Base-by-base conservation (phyloP, 2,888 invertebrate species). In the Chalcis sispes region DNA sequence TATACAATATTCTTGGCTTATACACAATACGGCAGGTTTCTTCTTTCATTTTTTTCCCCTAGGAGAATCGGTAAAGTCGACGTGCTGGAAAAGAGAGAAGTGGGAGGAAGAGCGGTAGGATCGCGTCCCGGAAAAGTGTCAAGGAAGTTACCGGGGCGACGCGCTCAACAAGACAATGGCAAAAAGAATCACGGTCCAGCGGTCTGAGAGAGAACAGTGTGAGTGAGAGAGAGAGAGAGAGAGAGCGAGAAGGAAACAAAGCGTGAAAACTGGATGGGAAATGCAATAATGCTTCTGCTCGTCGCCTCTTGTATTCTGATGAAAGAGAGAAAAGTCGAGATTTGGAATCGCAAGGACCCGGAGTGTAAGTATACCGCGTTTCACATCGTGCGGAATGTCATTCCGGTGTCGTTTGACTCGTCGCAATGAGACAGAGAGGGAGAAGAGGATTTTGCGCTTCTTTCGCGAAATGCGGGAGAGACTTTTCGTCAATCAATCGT, bases 221-320 rank as follows among this genome's bases (percentile, higher is more conserved):
- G 48, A 23, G 59, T 13, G 67, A 4, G 48, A 40, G 29, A 32
- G 27, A 25, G 48, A 23, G 59, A 13, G 67, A 4, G 32, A 8
- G 72, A 73, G 54, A 32, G 69, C 76, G 20, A 8, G 10, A 78
- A 81, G 80, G 84, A 85, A 83, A 84, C 84, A 84, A 85, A 82
- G 81, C 84, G 82, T 85, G 84, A 85, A 85, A 85, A 83, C 83
- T 82, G 58, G 72, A 79, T 73, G 82, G 81, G 81, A 83, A 85
- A 85, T 81, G 84, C 85, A 84, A 85, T 84, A 85, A 84, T 83
- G 69, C 58, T n/a, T 8, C 29, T 40, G n/a, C 54, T 42, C 2
- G 13, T 42, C 10, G 4, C 10, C 10, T 61, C n/a, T 5, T 46
- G 13, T 46, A 46, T 46, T 36, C 27, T 18, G 5, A 10, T 52